Base-by-base conservation (phyloP, 2,113 vertebrate species). In the Tychaedon coryphoeus region DNA sequence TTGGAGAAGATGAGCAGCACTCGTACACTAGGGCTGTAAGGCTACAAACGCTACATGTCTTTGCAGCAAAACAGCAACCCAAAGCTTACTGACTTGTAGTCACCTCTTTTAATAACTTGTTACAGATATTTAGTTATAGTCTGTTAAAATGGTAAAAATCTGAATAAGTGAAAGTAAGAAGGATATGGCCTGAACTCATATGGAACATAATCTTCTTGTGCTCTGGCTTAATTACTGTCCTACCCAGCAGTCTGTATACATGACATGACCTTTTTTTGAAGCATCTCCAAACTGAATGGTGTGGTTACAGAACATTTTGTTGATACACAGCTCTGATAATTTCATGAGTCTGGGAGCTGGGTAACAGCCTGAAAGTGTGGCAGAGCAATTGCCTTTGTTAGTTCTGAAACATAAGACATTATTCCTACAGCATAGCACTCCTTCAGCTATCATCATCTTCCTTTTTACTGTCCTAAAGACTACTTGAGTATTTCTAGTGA, bases 11-110 rank as follows among this genome's bases (percentile, higher is more conserved):
- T 18, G 18, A 61, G 17, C 45, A 67, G 65, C 19, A 47, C 31
- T 29, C 0, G 0, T 26, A 8, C 9, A 14, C 20, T 34, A 5
- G 26, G 24, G 18, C 43, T 81, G 10, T 54, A 42, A 82, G 38
- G 22, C 61, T 42, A 6, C 50, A 51, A 62, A 29, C 19, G 24
- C 19, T 38, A 0, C 4, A 2, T 31, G 28, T 45, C 19, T 70
- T 10, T 45, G 20, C 16, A 33, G 45, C 19, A 40, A 13, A 75
- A 74, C 18, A 47, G 36, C 47, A 34, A 65, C 25, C 16, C 57
- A 51, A 6, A 82, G 51, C 12, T 51, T 60, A 26, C 7, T 60
- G 66, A 8, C 28, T 82, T 88, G 24, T 31, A 62, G 1, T 77
- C 26, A 25, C 10, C 5, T 66, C n/a, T 86, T 43, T 18, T 50